Conservation (phyloP, 2,113 vertebrate species). For the Gambusia affinis region DNA sequence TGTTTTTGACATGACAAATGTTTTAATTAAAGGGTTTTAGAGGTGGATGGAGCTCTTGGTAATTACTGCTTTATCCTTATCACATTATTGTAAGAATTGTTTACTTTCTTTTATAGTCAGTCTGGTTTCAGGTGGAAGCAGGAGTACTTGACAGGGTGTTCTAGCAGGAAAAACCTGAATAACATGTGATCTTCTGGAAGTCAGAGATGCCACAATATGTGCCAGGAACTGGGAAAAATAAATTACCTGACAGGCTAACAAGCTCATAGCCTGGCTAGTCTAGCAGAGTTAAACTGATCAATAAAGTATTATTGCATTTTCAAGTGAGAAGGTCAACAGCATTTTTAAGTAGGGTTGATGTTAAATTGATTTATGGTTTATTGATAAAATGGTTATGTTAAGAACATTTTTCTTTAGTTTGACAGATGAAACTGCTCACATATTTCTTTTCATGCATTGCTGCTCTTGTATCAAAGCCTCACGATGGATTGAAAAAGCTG, state of each 20-base stretch:
- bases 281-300: neutral
- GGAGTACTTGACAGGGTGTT: neutral
- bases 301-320: neutral
- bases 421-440: neutral
- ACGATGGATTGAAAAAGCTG: constrained; percentile 1
- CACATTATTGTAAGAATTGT: neutral
- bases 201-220: neutral
- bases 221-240: neutral
- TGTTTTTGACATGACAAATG: neutral
- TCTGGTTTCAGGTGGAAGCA: constrained; percentile 12
- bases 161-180: neutral
- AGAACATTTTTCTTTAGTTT: neutral
- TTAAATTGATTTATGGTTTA: neutral
- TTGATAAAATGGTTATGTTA: neutral
- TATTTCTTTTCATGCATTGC: neutral
- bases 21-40: constrained; percentile 18
- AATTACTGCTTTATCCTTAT: neutral
- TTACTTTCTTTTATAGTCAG: neutral
- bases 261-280: neutral
- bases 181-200: neutral
- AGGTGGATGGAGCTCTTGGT: neutral
- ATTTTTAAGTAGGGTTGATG: neutral
- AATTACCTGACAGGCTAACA: neutral
- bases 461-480: neutral
- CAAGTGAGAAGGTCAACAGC: neutral